Conservation (phyloP, 2,888 invertebrate genomes). For the Frankliniella fusca region DNA sequence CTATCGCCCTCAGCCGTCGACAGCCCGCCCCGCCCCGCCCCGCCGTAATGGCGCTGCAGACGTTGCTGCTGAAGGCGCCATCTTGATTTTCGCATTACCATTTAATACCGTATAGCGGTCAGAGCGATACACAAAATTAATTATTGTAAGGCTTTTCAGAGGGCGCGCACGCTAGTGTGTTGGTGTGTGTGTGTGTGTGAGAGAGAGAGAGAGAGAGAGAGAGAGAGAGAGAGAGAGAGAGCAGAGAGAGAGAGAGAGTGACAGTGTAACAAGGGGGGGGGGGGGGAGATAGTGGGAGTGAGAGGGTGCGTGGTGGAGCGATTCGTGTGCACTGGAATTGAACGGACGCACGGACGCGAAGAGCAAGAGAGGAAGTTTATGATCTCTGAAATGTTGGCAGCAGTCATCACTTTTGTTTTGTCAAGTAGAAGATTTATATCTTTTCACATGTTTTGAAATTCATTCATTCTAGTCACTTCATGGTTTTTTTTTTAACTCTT, state of each 20-base stretch:
- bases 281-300: not conserved
- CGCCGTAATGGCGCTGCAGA: not conserved
- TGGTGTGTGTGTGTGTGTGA: not conserved
- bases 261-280: not conserved
- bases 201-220: not conserved
- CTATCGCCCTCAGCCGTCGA: not conserved
- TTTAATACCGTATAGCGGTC: not conserved
- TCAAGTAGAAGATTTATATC: too few relatives aligned
- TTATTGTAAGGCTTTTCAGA: not conserved
- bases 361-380: too few relatives aligned
- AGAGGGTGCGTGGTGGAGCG: not conserved
- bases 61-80: not conserved
- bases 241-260: not conserved
- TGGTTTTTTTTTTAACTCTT: too few relatives aligned
- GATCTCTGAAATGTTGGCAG: too few relatives aligned
- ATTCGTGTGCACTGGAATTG: too few relatives aligned
- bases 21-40: not conserved
- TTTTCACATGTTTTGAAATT: too few relatives aligned
- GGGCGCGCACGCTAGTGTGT: not conserved
- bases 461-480: too few relatives aligned
- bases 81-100: conserved; percentile 17
- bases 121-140: conserved; percentile 5
- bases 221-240: not conserved
- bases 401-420: too few relatives aligned
- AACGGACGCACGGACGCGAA: too few relatives aligned